Evolutionary conservation across 2,113 vertebrate genomes (phyloP).

Genomic region (Glaucidium brasilianum): DNA sequence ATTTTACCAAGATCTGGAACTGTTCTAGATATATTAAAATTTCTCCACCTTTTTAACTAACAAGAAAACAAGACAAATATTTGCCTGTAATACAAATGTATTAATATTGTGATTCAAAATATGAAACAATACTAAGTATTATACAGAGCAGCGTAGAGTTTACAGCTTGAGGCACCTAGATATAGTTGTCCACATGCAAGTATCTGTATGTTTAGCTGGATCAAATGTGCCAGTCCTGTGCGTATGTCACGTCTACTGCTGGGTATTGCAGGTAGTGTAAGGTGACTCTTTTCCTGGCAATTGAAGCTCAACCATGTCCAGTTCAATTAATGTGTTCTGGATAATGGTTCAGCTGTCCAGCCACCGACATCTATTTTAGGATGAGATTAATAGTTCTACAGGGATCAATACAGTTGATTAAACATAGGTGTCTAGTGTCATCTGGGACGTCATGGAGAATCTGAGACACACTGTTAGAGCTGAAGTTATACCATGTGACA

Average conservation of each 20-base stretch:
- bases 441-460: rapidly evolving
- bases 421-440: background rate
- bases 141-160: background rate
- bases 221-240: background rate
- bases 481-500: background rate
- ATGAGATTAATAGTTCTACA: background rate
- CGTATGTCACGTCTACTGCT: background rate
- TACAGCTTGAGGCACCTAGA: background rate
- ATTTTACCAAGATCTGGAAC: background rate
- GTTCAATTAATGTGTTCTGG: background rate
- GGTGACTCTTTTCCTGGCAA: background rate
- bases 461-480: background rate
- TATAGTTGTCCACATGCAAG: background rate
- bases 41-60: background rate
- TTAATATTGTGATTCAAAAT: background rate
- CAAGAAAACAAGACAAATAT: background rate
- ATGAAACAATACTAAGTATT: background rate
- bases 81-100: background rate
- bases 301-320: background rate
- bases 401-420: background rate
- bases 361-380: background rate
- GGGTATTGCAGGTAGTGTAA: background rate
- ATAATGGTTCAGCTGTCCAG: background rate
- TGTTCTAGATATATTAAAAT: background rate
- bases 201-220: background rate